Base-by-base conservation (phyloP, 2,888 invertebrate genomes). In the Rosalia funebris region DNA sequence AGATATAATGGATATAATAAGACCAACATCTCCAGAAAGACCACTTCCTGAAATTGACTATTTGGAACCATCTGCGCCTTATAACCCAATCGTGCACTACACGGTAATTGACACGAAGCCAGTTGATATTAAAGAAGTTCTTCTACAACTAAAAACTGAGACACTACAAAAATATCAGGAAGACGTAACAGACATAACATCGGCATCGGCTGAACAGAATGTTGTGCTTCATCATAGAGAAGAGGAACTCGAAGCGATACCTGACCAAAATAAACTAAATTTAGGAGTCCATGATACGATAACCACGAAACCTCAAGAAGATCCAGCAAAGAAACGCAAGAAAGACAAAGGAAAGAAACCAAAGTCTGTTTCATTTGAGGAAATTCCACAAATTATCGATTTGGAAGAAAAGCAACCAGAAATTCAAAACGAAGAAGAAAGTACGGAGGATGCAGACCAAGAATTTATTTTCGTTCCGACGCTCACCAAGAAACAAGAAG, bases 361-460 rank as follows among this genome's bases (percentile, higher is more conserved):
- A 14, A 79, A 79, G 68, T 75, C 77, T 12, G 79, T 79, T n/a
- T 76, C 78, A 1, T 78, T 78, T 57, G 77, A 78, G 63, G 78
- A 78, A 71, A 70, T 64, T 15, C 77, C 77, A 14, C 73, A 76
- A 25, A 74, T 78, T 31, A 78, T 78, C 44, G 53, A 62, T 34
- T 59, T 66, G 16, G 57, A 62, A 39, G 67, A 72, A 52, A 50
- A 58, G 20, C 37, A 59, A 5, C 44, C 62, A 16, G 61, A 55
- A 57, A 62, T 63, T 16, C 46, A 68, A 16, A 45, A 62, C 42
- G 47, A 62, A 3, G 62, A 69, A 16, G 73, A 72, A 12, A 67
- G 66, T 48, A 65, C 69, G 4, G 72, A 74, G 62, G 55, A 58
- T 15, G 66, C 71, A 12, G 74, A 75, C 10, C 42, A 53, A 42